Base-by-base conservation (phyloP, 2,113 vertebrate species). In the Lepus europaeus region DNA sequence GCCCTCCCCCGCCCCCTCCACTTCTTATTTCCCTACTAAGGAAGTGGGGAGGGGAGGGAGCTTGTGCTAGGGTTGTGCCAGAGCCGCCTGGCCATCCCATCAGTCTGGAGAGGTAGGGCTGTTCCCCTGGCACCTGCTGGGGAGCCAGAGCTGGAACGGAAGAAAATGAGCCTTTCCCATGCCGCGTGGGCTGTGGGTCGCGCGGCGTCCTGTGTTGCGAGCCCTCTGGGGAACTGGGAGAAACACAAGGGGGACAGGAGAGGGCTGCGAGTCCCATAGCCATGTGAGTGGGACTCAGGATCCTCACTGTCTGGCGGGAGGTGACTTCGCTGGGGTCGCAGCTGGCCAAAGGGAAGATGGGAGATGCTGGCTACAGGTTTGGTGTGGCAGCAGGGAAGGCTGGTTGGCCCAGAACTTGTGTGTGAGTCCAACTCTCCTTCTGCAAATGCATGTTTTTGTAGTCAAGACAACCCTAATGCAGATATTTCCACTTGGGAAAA, bases 211-310 rank as follows among this genome's bases (percentile, higher is more conserved):
- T 36, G 27, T 51, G 2, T 2, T 39, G 25, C 23, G 27, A 93
- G 39, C 20, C 1, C 16, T 61, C 6, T 59, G 69, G n/a, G 63
- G 39, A 66, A 19, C 45, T 64, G 27, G 3, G 5, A 69, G 56
- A 80, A 68, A 36, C 29, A 6, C 8, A 4, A 5, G 31, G 45
- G 33, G 25, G 27, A 9, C 10, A 6, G 63, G 25, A 77, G 51
- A 90, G 49, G 33, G 53, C 19, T 0, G 0, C 0, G 22, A 33
- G 6, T 27, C n/a, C 77, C 16, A 9, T 1, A 36, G 11, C 27
- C 64, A 31, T 1, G 4, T 33, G 83, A 5, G 27, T 11, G 13
- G 2, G n/a, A 33, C 6, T 12, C 2, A 6, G 31, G 64, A 19
- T 49, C 20, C 36, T 16, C 11, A 49, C 16, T 5, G 10, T 17